Evolutionary conservation across 2,888 invertebrate species (phyloP).

Genomic region (Aethes cnicana): DNA sequence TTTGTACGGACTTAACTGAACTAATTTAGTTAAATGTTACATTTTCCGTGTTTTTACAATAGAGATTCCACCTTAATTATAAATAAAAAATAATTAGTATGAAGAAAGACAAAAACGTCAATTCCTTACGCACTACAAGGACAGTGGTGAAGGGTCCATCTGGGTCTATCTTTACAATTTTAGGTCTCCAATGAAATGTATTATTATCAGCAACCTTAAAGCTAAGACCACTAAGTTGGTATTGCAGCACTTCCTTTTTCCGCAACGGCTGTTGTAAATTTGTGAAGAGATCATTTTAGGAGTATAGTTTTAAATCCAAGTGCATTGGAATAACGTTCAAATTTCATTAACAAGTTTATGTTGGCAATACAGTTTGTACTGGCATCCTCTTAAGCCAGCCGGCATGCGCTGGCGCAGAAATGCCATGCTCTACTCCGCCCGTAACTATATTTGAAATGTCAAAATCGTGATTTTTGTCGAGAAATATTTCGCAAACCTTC

Average conservation of each 20-base stretch:
- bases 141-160: conserved; percentile 40
- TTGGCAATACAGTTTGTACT: conserved; percentile 2
- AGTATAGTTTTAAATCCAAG: not conserved
- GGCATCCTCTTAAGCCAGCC: conserved; percentile 41
- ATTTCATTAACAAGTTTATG: not conserved
- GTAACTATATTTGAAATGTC: conserved; percentile 74
- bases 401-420: conserved; percentile 60
- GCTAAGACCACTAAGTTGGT: not conserved
- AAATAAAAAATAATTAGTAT: conserved; percentile 17
- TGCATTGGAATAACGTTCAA: conserved; percentile 7
- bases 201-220: conserved; percentile 10
- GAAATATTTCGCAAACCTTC: conserved; percentile 68
- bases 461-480: conserved; percentile 78
- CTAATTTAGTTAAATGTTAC: not conserved
- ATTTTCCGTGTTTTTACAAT: too few species aligned
- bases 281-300: not conserved
- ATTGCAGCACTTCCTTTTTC: not conserved
- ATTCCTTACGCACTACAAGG: conserved; percentile 36
- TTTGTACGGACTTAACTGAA: not conserved
- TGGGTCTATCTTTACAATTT: conserved; percentile 26
- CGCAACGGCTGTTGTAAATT: conserved; percentile 6
- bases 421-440: conserved; percentile 70
- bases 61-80: not conserved
- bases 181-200: not conserved
- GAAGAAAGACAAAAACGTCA: conserved; percentile 24